Evolutionary conservation across 2,888 invertebrate genomes (phyloP).

Genomic region (Diabrotica balteata): DNA sequence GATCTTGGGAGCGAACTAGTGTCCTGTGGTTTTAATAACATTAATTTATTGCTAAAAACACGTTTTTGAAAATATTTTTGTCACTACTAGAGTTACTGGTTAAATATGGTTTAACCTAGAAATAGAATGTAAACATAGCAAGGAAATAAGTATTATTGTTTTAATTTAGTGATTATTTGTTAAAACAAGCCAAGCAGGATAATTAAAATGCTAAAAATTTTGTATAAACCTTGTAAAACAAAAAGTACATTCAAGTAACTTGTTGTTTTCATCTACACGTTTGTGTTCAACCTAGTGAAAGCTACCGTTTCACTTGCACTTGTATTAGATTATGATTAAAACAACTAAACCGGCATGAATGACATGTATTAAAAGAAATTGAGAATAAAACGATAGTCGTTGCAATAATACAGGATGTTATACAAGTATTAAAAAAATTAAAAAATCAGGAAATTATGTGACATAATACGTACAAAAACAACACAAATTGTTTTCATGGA

Average conservation of each 20-base stretch:
- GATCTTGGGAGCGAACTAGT: no score
- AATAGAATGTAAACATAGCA: no score
- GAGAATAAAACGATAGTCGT: neutral
- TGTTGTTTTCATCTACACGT: neutral
- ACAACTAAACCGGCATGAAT: slow-evolving; percentile 4
- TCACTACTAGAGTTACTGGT: no score
- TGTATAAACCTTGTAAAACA: neutral
- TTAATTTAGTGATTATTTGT: no score
- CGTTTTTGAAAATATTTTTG: no score
- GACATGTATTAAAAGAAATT: slow-evolving; percentile 1
- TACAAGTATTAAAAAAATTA: neutral
- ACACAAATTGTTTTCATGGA: neutral
- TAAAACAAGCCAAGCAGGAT: no score
- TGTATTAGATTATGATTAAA: slow-evolving; percentile 3
- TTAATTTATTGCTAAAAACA: no score
- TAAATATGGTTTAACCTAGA: no score
- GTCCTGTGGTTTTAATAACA: no score
- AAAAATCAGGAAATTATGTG: neutral
- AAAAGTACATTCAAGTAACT: neutral
- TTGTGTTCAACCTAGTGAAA: neutral
- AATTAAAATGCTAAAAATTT: no score
- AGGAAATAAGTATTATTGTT: no score
- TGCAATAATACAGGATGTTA: neutral
- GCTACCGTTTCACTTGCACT: slow-evolving; percentile 6
- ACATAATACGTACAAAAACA: neutral